Percentiles rank a stretch among this genome's conserved stretches.
Conservation (phyloP, 1,140 invertebrate genomes). For the Magallana gigas region DNA sequence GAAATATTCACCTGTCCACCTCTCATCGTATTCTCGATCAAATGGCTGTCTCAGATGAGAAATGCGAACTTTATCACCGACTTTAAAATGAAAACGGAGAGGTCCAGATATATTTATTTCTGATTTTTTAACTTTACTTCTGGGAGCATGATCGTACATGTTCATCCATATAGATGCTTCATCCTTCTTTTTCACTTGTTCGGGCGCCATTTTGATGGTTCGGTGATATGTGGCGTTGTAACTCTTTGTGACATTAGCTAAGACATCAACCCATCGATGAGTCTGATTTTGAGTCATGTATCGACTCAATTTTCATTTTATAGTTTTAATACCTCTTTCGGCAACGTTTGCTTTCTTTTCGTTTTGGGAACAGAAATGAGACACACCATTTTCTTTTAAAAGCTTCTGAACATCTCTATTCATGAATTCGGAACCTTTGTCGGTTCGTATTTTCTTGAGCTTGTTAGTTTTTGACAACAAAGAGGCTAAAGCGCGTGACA, state of each 20-base stretch:
- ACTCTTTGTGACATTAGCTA: constrained; percentile 36
- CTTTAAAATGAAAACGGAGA: constrained; percentile 35
- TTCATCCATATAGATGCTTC: constrained; percentile 39
- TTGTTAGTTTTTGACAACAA: constrained; percentile 27
- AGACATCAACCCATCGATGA: constrained; percentile 39
- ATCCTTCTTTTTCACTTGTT: constrained; percentile 44
- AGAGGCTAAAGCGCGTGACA: constrained; percentile 17
- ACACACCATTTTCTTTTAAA: constrained; percentile 6
- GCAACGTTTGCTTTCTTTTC: constrained; percentile 34
- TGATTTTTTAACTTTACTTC: background rate
- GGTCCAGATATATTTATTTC: background rate
- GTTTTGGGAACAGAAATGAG: constrained; percentile 42
- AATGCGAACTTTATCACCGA: constrained; percentile 35
- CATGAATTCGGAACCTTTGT: constrained; percentile 46
- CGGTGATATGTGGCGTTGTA: constrained; percentile 44
- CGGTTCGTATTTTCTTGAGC: constrained; percentile 41
- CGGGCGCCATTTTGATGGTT: constrained; percentile 42
- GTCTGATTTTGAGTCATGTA: constrained; percentile 38
- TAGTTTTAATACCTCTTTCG: constrained; percentile 45
- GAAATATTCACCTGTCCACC: constrained; percentile 48
- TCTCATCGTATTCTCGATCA: constrained; percentile 51
- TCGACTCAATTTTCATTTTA: constrained; percentile 42
- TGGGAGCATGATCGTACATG: constrained; percentile 8
- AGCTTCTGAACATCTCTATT: constrained; percentile 30
- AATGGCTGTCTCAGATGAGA: constrained; percentile 11